phyloP scores from a whole-genome alignment of 2,888 invertebrate species.

The Lasioglossum marginatum region DNA sequence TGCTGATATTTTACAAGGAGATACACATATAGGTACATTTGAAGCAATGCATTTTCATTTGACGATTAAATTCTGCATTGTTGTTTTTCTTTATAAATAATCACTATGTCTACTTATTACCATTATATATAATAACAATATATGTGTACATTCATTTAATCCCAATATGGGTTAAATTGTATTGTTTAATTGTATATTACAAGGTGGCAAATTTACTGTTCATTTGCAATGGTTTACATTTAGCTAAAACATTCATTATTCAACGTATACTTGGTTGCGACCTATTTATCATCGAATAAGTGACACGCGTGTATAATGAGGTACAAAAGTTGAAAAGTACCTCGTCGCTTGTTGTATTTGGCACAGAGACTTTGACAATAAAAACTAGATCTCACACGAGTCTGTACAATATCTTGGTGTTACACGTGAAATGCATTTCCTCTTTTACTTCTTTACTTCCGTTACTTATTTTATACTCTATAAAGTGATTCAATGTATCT shows the following conservation, averaged over 20 bases:
- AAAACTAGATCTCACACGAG: constrained; percentile 64
- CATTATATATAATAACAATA: constrained; percentile 72
- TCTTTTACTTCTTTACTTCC: constrained; percentile 38
- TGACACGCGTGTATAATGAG: constrained; percentile 60
- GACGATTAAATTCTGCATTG: constrained; percentile 71
- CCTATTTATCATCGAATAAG: constrained; percentile 55
- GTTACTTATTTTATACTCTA: constrained; percentile 47
- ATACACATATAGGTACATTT: constrained; percentile 79
- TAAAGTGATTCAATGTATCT: constrained; percentile 29
- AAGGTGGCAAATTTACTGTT: constrained; percentile 61
- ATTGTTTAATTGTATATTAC: constrained; percentile 72
- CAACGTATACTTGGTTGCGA: constrained; percentile 57
- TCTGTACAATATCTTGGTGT: constrained; percentile 42
- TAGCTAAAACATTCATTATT: constrained; percentile 62
- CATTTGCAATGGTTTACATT: constrained; percentile 54
- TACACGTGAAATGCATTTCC: constrained; percentile 23
- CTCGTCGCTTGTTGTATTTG: constrained; percentile 57
- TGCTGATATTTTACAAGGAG: constrained; percentile 83
- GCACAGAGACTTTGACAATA: constrained; percentile 70
- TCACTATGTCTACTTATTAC: constrained; percentile 70
- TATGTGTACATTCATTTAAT: constrained; percentile 63
- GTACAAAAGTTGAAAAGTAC: constrained; percentile 43
- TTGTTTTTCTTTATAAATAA: constrained; percentile 70
- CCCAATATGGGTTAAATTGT: constrained; percentile 76
- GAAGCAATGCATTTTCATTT: constrained; percentile 74